Base-by-base conservation (phyloP, 2,113 vertebrate species). In the Rana temporaria region DNA sequence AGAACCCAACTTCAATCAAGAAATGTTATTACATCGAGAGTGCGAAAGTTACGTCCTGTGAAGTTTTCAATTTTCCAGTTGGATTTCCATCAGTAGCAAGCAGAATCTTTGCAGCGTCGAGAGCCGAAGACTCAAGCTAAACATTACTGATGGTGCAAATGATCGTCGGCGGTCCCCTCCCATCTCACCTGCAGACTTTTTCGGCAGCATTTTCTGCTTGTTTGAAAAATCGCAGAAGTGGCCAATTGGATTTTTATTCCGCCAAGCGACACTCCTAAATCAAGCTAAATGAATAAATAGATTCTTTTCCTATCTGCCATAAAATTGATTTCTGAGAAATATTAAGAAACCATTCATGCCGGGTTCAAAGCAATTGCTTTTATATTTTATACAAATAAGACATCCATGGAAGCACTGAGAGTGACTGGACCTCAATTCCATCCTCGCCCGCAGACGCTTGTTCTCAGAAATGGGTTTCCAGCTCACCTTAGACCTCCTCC, bases 51-150 rank as follows among this genome's bases (percentile, higher is more conserved):
- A 82, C 65, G 67, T 74, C 79, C 62, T 66, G 79, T 82, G 79
- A 82, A 82, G 80, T 66, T 75, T 82, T 48, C 80, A 82, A 82
- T 82, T 74, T 82, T 82, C 69, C 60, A 73, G 24, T 74, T 82
- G 57, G 59, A 74, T 74, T 82, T 82, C 69, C 42, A 38, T 34
- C 42, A 78, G 32, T 65, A 65, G 53, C n/a, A 26, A 64, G 60
- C 74, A 81, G 52, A 81, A 73, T 64, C 63, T 42, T 62, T 17
- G 57, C 59, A n/a, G 32, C 74, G 20, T 66, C 30, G 48, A 24
- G 60, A 65, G 32, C 30, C 34, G 26, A 22, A 75, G 53, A 64
- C 55, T 38, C 20, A 30, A 75, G 6, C 56, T 74, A 82, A 80
- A 82, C 26, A 42, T 56, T 66, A 66, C 42, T 66, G 62, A 57